Evolutionary conservation across 2,797 vertebrate genomes (phyloP).

Genomic region (Bradypus variegatus): DNA sequence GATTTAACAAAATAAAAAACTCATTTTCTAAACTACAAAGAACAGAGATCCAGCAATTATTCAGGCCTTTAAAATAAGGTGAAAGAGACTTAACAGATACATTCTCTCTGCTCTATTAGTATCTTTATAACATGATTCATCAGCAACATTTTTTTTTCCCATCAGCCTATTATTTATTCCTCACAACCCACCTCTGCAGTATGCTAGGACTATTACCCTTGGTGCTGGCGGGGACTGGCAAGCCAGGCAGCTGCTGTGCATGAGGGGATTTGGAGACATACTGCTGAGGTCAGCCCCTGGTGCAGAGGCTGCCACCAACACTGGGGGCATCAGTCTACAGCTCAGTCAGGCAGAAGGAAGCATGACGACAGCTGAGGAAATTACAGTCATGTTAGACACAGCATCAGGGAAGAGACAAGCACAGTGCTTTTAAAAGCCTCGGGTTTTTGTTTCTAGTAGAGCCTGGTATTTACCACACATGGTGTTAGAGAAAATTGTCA

Average conservation of each 20-base stretch:
- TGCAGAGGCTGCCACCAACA: not conserved
- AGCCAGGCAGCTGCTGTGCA: not conserved
- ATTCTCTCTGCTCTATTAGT: not conserved
- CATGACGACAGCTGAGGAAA: not conserved
- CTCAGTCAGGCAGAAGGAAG: not conserved
- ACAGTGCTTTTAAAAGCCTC: not conserved
- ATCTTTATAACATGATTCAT: not conserved
- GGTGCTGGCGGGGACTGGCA: not conserved
- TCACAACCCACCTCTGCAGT: not conserved
- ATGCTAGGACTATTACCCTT: not conserved
- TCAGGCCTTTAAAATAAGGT: not conserved
- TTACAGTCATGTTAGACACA: not conserved
- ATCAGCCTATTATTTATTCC: not conserved
- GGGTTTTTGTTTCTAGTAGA: not conserved
- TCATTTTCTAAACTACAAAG: not conserved
- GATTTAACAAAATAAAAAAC: not conserved
- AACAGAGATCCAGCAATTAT: not conserved
- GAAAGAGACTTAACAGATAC: not conserved
- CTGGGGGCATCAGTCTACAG: not conserved
- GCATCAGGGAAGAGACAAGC: not conserved
- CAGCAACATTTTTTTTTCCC: not conserved
- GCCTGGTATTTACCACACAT: not conserved
- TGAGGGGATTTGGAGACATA: not conserved
- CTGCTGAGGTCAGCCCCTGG: not conserved
- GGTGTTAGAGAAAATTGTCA: not conserved